Evolutionary conservation across 2,113 vertebrate species (phyloP).

Genomic region (Diadophis punctatus): DNA sequence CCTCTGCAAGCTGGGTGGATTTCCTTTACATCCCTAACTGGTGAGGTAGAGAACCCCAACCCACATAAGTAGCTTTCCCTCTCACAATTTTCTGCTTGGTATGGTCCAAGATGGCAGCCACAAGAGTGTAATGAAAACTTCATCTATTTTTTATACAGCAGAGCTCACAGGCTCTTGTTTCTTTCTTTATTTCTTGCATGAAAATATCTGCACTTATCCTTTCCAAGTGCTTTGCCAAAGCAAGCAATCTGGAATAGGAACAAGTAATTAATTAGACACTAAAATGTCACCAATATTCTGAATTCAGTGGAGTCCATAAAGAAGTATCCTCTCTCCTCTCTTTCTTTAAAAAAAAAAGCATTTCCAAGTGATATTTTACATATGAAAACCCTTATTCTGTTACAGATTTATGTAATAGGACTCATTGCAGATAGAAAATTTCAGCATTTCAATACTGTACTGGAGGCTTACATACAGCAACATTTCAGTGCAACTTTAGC

Average conservation of each 20-base stretch:
- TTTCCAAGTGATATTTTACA: neutral
- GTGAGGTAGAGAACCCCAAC: neutral
- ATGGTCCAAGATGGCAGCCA: neutral
- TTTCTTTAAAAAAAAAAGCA: neutral
- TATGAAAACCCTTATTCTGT: conserved; percentile 20
- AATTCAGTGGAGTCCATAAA: neutral
- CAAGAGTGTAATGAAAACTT: neutral
- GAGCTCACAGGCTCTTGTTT: neutral
- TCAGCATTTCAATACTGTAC: conserved; percentile 94
- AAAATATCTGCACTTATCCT: neutral
- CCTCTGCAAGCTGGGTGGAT: neutral
- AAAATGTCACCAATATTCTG: neutral
- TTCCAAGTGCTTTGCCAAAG: neutral
- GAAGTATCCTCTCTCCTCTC: neutral
- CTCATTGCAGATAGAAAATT: conserved; percentile 97
- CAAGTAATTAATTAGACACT: neutral
- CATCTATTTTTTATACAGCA: neutral
- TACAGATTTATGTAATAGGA: conserved; percentile 94
- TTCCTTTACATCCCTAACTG: neutral
- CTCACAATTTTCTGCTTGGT: neutral
- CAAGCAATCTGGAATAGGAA: neutral
- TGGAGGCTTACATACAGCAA: conserved; percentile 97
- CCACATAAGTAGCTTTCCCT: neutral
- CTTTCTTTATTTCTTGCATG: neutral
- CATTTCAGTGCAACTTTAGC: conserved; percentile 96